Evolutionary conservation across 2,888 invertebrate genomes (phyloP).

Genomic region (Cerceris ruficornis): DNA sequence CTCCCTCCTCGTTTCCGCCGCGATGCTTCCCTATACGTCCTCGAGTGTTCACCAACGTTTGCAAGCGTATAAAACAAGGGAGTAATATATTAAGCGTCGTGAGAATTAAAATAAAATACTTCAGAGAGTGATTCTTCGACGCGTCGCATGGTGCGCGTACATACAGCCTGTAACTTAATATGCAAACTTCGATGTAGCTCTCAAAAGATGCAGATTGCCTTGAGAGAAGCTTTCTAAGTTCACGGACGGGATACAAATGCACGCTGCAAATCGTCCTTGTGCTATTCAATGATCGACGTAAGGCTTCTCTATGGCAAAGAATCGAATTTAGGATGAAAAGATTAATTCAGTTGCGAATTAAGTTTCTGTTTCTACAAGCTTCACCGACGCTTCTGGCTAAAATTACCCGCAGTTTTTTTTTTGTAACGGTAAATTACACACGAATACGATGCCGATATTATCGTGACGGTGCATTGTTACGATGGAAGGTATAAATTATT

Average conservation of each 20-base stretch:
- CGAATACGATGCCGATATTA: too few species aligned
- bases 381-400: too few species aligned
- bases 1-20: too few species aligned
- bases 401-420: too few species aligned
- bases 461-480: neutral
- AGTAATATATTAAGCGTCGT: neutral
- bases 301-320: slow-evolving; percentile 2
- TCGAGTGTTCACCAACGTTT: too few species aligned
- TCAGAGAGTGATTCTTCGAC: neutral
- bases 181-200: slow-evolving; percentile 2
- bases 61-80: too few species aligned
- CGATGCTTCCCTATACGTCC: too few species aligned
- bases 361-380: too few species aligned
- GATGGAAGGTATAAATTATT: slow-evolving; percentile 1
- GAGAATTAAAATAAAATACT: neutral
- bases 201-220: slow-evolving; percentile 13
- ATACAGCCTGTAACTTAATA: neutral
- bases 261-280: slow-evolving; percentile 7
- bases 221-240: slow-evolving; percentile 34
- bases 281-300: slow-evolving; percentile 9
- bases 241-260: slow-evolving; percentile 9
- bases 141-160: neutral
- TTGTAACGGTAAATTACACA: too few species aligned
- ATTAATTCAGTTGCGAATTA: too few species aligned
- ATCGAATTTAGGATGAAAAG: too few species aligned